Conservation (phyloP, 1,140 invertebrate genomes). For the Sesamia nonagrioides region DNA sequence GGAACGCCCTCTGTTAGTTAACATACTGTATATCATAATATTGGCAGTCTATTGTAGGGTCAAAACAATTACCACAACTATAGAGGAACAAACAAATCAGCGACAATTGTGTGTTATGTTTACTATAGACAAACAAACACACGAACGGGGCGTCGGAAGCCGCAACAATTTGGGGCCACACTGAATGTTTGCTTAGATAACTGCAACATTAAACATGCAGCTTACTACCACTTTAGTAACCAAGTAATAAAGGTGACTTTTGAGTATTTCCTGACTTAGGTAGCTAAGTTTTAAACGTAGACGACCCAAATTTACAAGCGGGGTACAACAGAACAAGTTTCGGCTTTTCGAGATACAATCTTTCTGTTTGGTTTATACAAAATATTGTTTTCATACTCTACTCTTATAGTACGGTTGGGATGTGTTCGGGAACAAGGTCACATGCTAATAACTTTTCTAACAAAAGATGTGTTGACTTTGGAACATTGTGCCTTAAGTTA, state of each 20-base stretch:
- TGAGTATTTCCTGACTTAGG: not conserved
- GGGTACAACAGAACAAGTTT: constrained; percentile 40
- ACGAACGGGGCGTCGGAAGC: constrained; percentile 53
- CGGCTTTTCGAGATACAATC: constrained; percentile 52
- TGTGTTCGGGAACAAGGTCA: not conserved
- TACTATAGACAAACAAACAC: constrained; percentile 60
- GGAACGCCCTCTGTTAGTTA: too few species aligned
- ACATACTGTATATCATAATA: constrained; percentile 21
- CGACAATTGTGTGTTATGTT: constrained; percentile 59
- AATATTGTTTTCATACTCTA: constrained; percentile 28
- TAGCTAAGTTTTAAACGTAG: constrained; percentile 39
- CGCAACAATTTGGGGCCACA: constrained; percentile 64
- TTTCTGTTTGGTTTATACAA: constrained; percentile 53
- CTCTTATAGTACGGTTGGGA: not conserved
- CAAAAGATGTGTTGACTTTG: not conserved
- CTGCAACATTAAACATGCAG: constrained; percentile 53
- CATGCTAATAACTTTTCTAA: not conserved
- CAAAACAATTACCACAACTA: constrained; percentile 47
- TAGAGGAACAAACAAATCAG: constrained; percentile 63
- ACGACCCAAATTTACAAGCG: constrained; percentile 63
- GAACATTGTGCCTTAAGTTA: not conserved
- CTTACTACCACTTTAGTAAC: not conserved
- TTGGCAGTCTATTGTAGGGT: constrained; percentile 30
- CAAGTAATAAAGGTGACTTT: constrained; percentile 48
- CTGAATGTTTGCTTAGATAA: constrained; percentile 65